These are phyloP conservation scores for Ailuropoda melanoleuca DNA, from an alignment of 2,113 vertebrate species.

Conservation along the genomic window DNA sequence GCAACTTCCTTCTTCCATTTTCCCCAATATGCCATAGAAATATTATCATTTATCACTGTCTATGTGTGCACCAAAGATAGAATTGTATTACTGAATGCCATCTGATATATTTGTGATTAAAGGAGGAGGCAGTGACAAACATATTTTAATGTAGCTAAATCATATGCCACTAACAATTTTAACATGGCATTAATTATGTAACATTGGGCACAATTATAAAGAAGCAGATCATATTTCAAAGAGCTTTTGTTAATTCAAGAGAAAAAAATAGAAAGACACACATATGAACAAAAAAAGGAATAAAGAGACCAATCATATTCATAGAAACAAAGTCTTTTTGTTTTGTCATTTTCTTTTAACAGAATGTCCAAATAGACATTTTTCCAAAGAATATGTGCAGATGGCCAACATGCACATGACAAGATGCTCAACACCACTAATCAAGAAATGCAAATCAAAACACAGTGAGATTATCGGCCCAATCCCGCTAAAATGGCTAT, in stretches of 20 bases:
- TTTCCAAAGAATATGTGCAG: neutral
- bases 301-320: neutral
- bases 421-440: neutral
- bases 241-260: neutral
- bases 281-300: neutral
- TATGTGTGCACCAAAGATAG: neutral
- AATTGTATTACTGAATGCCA: neutral
- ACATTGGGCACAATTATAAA: neutral
- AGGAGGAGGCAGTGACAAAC: neutral
- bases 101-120: neutral
- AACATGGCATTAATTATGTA: neutral
- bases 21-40: neutral
- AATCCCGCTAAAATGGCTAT: neutral
- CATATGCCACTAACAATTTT: neutral
- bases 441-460: neutral
- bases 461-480: neutral
- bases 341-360: neutral
- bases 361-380: neutral
- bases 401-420: neutral
- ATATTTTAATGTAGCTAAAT: slow-evolving; percentile 4
- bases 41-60: neutral
- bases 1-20: neutral
- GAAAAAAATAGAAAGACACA: neutral
- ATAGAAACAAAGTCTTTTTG: neutral
- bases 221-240: neutral